Conservation (phyloP, 2,888 invertebrate species). For the Sarcophaga caerulescens region DNA sequence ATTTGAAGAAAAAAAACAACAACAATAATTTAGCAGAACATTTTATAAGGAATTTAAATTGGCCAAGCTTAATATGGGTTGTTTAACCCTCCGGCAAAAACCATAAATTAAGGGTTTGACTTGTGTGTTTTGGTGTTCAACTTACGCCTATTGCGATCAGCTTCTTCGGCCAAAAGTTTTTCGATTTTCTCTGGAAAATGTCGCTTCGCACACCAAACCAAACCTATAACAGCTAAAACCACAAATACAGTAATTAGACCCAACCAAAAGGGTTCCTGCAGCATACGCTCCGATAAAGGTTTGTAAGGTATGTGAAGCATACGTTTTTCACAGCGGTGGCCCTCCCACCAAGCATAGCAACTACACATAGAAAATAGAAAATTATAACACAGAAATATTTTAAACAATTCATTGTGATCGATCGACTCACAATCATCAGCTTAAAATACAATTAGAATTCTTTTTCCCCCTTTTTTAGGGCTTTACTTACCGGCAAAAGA, state of each 20-base stretch:
- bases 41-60: neutral
- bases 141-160: slow-evolving; percentile 87
- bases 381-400: slow-evolving; percentile 16
- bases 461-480: neutral
- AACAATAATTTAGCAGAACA: slow-evolving; percentile 34
- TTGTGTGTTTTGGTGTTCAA: slow-evolving; percentile 64
- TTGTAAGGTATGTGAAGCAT: slow-evolving; percentile 87
- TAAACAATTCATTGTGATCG: slow-evolving; percentile 9
- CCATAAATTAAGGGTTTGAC: neutral
- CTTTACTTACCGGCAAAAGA: slow-evolving; percentile 83
- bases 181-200: slow-evolving; percentile 94
- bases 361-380: slow-evolving; percentile 70
- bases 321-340: slow-evolving; percentile 86
- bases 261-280: slow-evolving; percentile 94
- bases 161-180: slow-evolving; percentile 90
- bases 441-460: neutral
- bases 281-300: slow-evolving; percentile 89
- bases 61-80: neutral
- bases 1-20: neutral
- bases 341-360: slow-evolving; percentile 89
- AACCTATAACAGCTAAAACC: slow-evolving; percentile 89
- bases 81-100: neutral
- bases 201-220: slow-evolving; percentile 91
- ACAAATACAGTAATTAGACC: slow-evolving; percentile 92
- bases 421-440: neutral